These are phyloP conservation scores for Cerceris ruficornis DNA, from an alignment of 2,888 invertebrate species.

Conservation along the genomic window DNA sequence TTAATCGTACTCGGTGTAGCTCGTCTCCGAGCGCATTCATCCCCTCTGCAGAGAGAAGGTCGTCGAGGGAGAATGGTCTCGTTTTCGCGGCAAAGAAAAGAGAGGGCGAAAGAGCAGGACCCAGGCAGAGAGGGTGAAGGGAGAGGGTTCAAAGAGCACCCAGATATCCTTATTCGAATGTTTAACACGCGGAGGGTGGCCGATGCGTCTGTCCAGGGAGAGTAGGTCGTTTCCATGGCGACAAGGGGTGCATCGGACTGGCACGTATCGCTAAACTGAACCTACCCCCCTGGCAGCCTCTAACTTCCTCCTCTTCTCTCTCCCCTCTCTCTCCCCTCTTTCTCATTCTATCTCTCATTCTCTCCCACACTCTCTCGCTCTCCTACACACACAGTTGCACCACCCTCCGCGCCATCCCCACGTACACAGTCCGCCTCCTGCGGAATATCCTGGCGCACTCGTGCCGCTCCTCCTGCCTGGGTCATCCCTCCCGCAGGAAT, in stretches of 20 bases:
- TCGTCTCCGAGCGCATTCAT: neutral
- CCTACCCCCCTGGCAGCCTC: conserved; percentile 60
- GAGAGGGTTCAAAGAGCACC: conserved; percentile 55
- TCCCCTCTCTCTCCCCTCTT: conserved; percentile 18
- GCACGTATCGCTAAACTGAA: conserved; percentile 72
- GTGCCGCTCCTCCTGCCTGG: conserved; percentile 46
- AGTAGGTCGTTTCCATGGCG: conserved; percentile 81
- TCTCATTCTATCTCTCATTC: neutral
- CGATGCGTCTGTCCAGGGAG: conserved; percentile 79
- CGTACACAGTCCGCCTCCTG: conserved; percentile 50
- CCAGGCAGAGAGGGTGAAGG: neutral
- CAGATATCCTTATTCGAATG: conserved; percentile 73
- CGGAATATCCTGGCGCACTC: conserved; percentile 64
- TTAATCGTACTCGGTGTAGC: no score
- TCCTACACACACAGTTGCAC: no score
- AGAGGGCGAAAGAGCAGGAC: neutral
- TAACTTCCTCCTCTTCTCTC: conserved; percentile 54
- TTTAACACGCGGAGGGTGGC: conserved; percentile 70
- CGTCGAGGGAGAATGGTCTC: neutral
- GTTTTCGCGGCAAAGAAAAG: neutral
- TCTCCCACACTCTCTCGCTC: conserved; percentile 15
- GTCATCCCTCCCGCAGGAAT: conserved; percentile 58
- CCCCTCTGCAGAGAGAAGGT: neutral
- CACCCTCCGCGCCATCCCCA: no score
- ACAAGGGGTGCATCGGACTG: conserved; percentile 79